Conservation (phyloP, 2,113 vertebrate species). For the Ameiurus melas region DNA sequence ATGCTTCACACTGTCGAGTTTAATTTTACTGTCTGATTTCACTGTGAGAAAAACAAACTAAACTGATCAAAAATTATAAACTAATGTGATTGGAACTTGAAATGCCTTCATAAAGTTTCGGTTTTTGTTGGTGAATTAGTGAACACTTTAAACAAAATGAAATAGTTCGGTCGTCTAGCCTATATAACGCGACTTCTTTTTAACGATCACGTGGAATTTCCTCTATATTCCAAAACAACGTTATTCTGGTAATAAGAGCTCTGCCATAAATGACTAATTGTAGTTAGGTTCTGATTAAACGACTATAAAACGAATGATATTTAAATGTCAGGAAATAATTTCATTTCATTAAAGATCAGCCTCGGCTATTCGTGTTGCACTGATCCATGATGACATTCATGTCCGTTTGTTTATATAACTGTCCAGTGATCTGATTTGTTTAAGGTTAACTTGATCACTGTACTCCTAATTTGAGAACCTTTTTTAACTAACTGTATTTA, state of each 20-base stretch:
- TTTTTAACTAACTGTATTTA: background rate
- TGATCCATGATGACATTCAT: background rate
- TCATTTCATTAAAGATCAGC: background rate
- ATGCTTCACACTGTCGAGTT: background rate
- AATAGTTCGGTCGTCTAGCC: background rate
- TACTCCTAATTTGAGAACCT: background rate
- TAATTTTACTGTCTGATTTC: background rate
- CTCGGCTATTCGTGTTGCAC: background rate
- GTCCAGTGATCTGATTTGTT: conserved; percentile 20
- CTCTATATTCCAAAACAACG: no score
- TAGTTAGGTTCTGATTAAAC: background rate
- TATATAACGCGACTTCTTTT: background rate
- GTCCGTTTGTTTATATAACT: background rate
- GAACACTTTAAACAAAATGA: background rate
- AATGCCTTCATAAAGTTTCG: background rate
- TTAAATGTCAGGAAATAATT: conserved; percentile 10
- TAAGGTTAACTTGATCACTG: conserved; percentile 13
- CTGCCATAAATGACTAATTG: background rate
- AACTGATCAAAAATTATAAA: background rate
- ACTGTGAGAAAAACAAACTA: background rate
- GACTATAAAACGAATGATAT: background rate
- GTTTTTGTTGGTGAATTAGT: background rate
- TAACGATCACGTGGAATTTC: background rate
- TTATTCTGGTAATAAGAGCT: background rate
- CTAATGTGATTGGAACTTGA: background rate